These are phyloP conservation scores for Bhutanitis thaidina DNA, from an alignment of 2,888 invertebrate genomes.

Conservation along the genomic window DNA sequence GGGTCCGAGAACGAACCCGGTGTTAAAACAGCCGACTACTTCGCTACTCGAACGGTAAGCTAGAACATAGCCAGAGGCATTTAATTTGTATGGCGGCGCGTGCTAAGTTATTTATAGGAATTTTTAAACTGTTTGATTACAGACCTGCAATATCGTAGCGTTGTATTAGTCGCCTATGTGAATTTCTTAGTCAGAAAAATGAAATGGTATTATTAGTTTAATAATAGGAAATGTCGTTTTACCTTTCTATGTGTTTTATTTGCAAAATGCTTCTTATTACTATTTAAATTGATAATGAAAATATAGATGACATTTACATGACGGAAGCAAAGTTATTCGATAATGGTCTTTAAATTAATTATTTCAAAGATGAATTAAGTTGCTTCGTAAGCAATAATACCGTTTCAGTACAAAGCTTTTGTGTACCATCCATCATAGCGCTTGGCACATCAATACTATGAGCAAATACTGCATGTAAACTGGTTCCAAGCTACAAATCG, in stretches of 20 bases:
- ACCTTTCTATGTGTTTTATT: not conserved
- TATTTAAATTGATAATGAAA: not conserved
- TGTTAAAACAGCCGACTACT: constrained; percentile 52
- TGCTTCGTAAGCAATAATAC: constrained; percentile 21
- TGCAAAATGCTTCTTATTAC: not conserved
- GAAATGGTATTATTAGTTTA: constrained; percentile 5
- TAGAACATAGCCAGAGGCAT: constrained; percentile 50
- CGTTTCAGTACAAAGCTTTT: constrained; percentile 30
- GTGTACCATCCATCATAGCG: constrained; percentile 52
- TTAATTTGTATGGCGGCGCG: constrained; percentile 55
- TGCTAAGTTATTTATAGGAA: constrained; percentile 41
- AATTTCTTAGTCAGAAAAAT: constrained; percentile 9
- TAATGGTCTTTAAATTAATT: constrained; percentile 20
- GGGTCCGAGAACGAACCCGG: constrained; percentile 53
- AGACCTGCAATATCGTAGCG: constrained; percentile 22
- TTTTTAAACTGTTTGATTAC: constrained; percentile 41
- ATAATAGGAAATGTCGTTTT: not conserved
- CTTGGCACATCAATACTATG: constrained; percentile 58
- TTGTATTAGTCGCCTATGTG: not conserved
- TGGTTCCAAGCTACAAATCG: constrained; percentile 51
- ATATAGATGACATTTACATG: too few relatives aligned
- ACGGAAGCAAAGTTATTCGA: not conserved
- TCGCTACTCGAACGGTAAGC: constrained; percentile 43
- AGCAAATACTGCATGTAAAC: constrained; percentile 55
- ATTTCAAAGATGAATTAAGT: constrained; percentile 18